Evolutionary conservation across 1,140 invertebrate genomes (phyloP), one percentile per base, ranked within the genome.

Genomic region (Chironomus tepperi): DNA sequence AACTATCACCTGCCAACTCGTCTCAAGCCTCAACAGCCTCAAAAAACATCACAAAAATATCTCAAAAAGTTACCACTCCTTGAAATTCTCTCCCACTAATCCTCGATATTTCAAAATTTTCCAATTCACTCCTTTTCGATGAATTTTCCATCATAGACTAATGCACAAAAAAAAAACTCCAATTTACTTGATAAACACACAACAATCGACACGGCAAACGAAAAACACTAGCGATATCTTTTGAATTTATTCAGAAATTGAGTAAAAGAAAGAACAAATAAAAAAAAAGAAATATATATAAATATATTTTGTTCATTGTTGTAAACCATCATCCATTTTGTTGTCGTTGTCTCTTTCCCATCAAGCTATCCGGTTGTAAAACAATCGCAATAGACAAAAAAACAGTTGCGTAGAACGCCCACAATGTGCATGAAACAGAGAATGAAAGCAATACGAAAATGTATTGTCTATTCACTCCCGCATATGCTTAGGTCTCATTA

Each of bases 331-430:
- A 70, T 70, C 65, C 65, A 70, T 70, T 70, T 70, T 70, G 65
- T 70, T 70, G 16, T 18, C 65, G 16, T 70, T 67, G 64, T 67
- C 64, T 67, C 64, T 67, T 67, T 67, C 64, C 1, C n/a, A 18
- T 67, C 64, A 70, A 8, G 8, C 9, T 70, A 19, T 34, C 1
- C 12, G 16, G 3, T 18, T 19, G 16, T 70, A 21, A 70, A 70
- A 70, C 65, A 70, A 70, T 70, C 64, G 65, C 65, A 70, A 70
- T 70, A 70, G 65, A 70, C 65, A 70, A 70, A 70, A n/a, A 70
- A 70, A 70, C 65, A 70, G 65, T 70, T 70, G 65, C 65, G 65
- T 19, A 70, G 65, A 70, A 70, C 65, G 65, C 65, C 65, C 16
- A 70, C 65, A 70, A 70, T n/a, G 18, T 21, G 19, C 9, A 21